Conservation (phyloP, 2,888 invertebrate genomes). For the Drosophila birchii region DNA sequence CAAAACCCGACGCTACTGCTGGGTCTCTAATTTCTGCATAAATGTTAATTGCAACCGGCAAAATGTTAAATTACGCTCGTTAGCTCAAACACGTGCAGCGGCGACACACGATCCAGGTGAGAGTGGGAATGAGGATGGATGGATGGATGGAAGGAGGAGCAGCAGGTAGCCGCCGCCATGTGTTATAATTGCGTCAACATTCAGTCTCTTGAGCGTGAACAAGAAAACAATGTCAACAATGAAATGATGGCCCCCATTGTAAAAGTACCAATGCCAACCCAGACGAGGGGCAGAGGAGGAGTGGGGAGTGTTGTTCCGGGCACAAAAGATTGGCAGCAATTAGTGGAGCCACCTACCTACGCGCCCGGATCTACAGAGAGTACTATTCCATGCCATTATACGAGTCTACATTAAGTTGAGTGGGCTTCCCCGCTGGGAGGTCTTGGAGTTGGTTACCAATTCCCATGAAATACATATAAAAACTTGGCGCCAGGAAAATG, state of each 20-base stretch:
- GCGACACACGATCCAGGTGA: conserved; percentile 32
- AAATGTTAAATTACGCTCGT: conserved; percentile 66
- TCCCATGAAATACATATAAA: conserved; percentile 41
- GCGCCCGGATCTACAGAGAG: conserved; percentile 7
- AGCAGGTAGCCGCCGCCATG: conserved; percentile 48
- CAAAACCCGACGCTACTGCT: background rate
- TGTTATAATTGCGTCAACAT: conserved; percentile 75
- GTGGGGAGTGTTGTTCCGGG: conserved; percentile 22
- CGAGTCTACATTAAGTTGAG: background rate
- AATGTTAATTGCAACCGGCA: conserved; percentile 63
- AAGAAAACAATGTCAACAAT: conserved; percentile 75
- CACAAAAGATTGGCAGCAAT: conserved; percentile 59
- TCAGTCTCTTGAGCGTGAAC: conserved; percentile 54
- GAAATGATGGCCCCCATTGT: conserved; percentile 55
- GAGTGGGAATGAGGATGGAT: background rate
- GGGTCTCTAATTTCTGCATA: conserved; percentile 66
- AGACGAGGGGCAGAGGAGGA: background rate
- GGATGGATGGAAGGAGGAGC: conserved; percentile 13
- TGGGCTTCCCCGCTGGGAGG: conserved; percentile 24
- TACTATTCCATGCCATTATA: background rate
- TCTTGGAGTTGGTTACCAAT: conserved; percentile 17
- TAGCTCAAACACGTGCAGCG: conserved; percentile 48
- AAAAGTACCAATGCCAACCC: conserved; percentile 30
- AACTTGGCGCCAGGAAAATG: conserved; percentile 51
- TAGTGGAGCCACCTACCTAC: conserved; percentile 47